phyloP scores from a whole-genome alignment of 2,113 vertebrate genomes.

The Otis tarda region DNA sequence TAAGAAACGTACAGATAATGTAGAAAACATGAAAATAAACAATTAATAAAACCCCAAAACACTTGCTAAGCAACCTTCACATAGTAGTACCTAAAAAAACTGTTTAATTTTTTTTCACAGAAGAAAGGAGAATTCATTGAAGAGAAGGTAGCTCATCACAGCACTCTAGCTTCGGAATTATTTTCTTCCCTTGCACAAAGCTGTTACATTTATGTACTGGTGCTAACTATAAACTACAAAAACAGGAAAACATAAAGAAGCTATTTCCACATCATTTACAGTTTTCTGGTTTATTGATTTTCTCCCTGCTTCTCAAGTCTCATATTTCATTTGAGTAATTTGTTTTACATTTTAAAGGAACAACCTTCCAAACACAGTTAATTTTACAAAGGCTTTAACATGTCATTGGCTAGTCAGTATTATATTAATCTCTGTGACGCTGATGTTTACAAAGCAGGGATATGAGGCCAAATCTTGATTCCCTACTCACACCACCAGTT shows the following conservation, averaged over 20 bases:
- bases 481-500: not conserved
- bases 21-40: not conserved
- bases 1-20: not conserved
- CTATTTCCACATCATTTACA: conserved; percentile 39
- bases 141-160: not conserved
- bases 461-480: not conserved
- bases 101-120: not conserved
- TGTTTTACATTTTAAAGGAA: conserved; percentile 37
- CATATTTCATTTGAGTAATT: conserved; percentile 30
- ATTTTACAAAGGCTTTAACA: conserved; percentile 21
- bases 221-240: conserved; percentile 34
- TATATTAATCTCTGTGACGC: not conserved
- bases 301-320: not conserved
- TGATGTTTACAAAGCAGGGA: not conserved
- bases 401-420: not conserved
- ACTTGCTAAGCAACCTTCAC: not conserved
- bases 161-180: not conserved
- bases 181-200: not conserved
- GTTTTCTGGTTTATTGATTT: conserved; percentile 52
- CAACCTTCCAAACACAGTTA: conserved; percentile 5
- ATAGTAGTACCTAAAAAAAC: not conserved
- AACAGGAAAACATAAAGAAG: conserved; percentile 4
- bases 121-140: not conserved
- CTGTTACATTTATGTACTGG: not conserved
- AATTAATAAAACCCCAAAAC: not conserved